Percentiles rank a stretch among this genome's conserved stretches.
phyloP scores from a whole-genome alignment of 2,888 invertebrate genomes.

The Caenorhabditis parvicauda region DNA sequence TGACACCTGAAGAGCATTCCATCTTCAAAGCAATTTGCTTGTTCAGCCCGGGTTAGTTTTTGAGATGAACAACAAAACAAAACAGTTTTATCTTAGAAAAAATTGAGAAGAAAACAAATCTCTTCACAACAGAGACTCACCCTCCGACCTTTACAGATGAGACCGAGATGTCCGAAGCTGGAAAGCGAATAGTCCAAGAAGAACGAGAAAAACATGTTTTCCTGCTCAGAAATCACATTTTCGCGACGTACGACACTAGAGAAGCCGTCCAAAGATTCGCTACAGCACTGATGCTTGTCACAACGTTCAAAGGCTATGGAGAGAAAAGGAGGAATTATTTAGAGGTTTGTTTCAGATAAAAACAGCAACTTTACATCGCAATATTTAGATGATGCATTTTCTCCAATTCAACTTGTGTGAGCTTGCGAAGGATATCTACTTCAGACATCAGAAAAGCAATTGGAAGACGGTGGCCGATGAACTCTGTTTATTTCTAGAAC shows the following conservation, averaged over 20 bases:
- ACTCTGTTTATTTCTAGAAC: too few species aligned
- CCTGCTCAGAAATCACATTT: conserved; percentile 18
- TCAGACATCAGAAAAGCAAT: too few species aligned
- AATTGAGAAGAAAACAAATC: background rate
- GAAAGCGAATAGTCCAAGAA: conserved; percentile 11
- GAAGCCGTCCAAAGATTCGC: conserved; percentile 17
- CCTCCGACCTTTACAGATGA: conserved; percentile 14
- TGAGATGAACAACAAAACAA: too few species aligned
- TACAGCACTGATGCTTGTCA: conserved; percentile 11
- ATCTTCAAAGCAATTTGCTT: conserved; percentile 41
- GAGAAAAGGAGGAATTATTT: conserved; percentile 27
- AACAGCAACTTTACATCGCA: conserved; percentile 1
- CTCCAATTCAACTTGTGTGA: conserved; percentile 28
- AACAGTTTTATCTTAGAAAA: too few species aligned
- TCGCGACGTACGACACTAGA: conserved; percentile 21
- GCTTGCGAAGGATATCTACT: conserved; percentile 33
- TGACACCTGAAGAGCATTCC: conserved; percentile 30
- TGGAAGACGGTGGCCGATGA: too few species aligned
- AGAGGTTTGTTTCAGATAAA: conserved; percentile 6
- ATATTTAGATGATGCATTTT: conserved; percentile 25
- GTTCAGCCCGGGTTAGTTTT: conserved; percentile 31
- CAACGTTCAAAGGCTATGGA: conserved; percentile 21
- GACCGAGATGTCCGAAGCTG: conserved; percentile 16
- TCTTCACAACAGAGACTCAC: background rate
- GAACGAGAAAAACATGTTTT: conserved; percentile 18